Conservation (phyloP, 2,888 invertebrate genomes). For the Charanyca ferruginea region DNA sequence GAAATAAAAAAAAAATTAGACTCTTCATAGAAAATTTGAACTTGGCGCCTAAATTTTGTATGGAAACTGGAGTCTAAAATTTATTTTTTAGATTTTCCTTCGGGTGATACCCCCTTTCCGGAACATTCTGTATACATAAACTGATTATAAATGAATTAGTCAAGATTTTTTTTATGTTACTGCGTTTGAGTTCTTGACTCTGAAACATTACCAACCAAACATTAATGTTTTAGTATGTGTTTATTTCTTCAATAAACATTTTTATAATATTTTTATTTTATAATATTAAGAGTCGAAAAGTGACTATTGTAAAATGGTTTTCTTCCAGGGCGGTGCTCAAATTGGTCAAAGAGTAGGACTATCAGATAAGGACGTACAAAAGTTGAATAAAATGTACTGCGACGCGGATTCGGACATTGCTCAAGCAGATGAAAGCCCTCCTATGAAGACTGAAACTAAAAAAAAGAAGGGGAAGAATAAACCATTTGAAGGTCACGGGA, state of each 20-base stretch:
- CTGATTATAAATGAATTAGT: neutral
- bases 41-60: too few species aligned
- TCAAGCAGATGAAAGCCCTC: constrained; percentile 68
- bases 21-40: too few species aligned
- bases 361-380: constrained; percentile 90
- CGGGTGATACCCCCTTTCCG: too few species aligned
- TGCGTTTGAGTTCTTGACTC: neutral
- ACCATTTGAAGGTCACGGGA: constrained; percentile 86
- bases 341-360: constrained; percentile 91
- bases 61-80: too few species aligned
- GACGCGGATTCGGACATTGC: constrained; percentile 78
- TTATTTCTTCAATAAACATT: too few species aligned
- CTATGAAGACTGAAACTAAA: constrained; percentile 66
- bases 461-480: constrained; percentile 80
- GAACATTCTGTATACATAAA: neutral
- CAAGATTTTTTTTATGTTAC: neutral
- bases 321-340: constrained; percentile 81
- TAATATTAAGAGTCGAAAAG: too few species aligned
- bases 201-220: neutral
- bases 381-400: constrained; percentile 92
- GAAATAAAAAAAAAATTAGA: too few species aligned
- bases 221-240: too few species aligned
- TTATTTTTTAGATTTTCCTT: too few species aligned
- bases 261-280: too few species aligned
- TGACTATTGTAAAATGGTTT: neutral